Conservation (phyloP, 1,140 invertebrate species). For the Temnothorax longispinosus region DNA sequence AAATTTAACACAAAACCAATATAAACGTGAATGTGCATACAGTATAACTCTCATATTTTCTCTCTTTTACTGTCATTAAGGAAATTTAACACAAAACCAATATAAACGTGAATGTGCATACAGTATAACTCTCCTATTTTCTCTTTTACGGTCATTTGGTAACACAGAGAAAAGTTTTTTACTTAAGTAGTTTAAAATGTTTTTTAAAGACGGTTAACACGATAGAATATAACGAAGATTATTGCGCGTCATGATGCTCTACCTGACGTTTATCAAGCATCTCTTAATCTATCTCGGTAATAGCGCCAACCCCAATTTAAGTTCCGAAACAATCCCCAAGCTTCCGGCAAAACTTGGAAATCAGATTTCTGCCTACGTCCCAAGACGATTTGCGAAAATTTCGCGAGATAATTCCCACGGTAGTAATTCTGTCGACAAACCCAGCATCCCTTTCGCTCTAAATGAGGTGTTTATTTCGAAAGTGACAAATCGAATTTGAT, state of each 20-base stretch:
- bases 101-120: neutral
- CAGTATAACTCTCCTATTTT: neutral
- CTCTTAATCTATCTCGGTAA: conserved; percentile 49
- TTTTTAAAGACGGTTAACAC: conserved; percentile 1
- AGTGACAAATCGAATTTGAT: conserved; percentile 20
- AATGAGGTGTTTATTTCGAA: conserved; percentile 48
- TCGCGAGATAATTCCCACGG: conserved; percentile 42
- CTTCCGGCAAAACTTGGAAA: conserved; percentile 52
- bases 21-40: neutral
- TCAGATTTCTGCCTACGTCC: conserved; percentile 56
- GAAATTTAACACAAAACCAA: neutral
- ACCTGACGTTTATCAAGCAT: conserved; percentile 42
- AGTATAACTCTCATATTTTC: neutral
- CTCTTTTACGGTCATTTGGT: neutral
- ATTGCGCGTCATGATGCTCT: neutral
- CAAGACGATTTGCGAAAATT: conserved; percentile 54
- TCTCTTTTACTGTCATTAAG: neutral
- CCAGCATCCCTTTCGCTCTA: conserved; percentile 7
- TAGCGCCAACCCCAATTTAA: conserved; percentile 41
- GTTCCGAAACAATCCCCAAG: conserved; percentile 43
- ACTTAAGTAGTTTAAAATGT: neutral
- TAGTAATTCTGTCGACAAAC: conserved; percentile 38
- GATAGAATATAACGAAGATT: conserved; percentile 18
- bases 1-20: neutral
- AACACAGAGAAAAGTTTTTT: neutral